phyloP scores from a whole-genome alignment of 2,888 invertebrate genomes.

The Tenthredo scrophulariae region DNA sequence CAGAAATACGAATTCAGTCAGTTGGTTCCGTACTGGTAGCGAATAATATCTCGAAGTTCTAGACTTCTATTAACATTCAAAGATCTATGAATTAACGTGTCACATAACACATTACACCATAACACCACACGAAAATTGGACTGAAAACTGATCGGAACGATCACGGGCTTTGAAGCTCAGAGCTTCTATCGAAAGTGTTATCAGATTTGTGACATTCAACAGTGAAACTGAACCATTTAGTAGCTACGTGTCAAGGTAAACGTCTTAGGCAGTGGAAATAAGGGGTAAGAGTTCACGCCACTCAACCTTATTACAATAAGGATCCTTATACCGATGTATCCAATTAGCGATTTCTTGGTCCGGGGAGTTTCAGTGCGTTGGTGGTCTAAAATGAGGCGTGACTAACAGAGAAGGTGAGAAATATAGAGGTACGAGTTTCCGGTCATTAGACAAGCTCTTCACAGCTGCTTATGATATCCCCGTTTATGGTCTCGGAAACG shows the following conservation, averaged over 20 bases:
- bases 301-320: slow-evolving; percentile 76
- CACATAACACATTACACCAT: neutral
- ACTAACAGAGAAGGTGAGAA: neutral
- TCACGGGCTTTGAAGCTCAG: neutral
- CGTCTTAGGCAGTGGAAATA: neutral
- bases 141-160: neutral
- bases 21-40: neutral
- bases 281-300: slow-evolving; percentile 63
- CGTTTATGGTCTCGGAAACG: neutral
- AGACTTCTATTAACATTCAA: neutral
- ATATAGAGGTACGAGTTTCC: neutral
- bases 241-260: slow-evolving; percentile 7
- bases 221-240: slow-evolving; percentile 29
- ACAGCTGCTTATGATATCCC: neutral
- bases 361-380: neutral
- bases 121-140: neutral
- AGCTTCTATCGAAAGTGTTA: neutral
- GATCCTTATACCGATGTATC: slow-evolving; percentile 72
- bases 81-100: neutral
- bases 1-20: slow-evolving; percentile 19
- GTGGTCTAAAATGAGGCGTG: neutral
- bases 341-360: slow-evolving; percentile 73
- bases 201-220: neutral
- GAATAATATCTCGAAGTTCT: neutral
- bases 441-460: neutral